Base-by-base conservation (phyloP, 2,888 invertebrate genomes). In the Zaprionus obscuricornis region DNA sequence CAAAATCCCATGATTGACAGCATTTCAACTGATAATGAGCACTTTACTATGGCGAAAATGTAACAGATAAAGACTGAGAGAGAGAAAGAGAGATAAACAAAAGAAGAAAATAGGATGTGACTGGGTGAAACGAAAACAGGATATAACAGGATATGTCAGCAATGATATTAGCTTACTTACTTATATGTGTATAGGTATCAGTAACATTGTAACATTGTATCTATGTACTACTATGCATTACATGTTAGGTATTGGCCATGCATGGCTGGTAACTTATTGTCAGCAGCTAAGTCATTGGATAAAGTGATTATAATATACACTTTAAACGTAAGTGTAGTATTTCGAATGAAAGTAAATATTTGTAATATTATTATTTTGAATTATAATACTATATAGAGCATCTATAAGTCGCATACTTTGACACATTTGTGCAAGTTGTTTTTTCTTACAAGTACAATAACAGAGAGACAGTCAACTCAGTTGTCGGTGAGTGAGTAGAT, bases 11-110 rank as follows among this genome's bases (percentile, higher is more conserved):
- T 83, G 85, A 86, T 85, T 85, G 86, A 85, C 86, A 86, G 73
- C 83, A 83, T 86, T 85, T 83, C 76, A 73, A 62, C 73, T 65
- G 84, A 79, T 83, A 85, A 83, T 82, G 76, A 76, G 81, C 70
- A 69, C 70, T 70, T 75, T 68, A 46, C 66, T 10, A 52, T 27
- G 51, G 46, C 42, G 43, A 31, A 27, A 45, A 31, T 42, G 11
- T 7, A 39, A 33, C 7, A 45, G 29, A 46, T 8, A 34, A 8
- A 2, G 14, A 14, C 8, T 7, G n/a, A 13, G 31, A 14, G n/a
- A 33, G 16, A n/a, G 24, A 40, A 36, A 16, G 31, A 22, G 34
- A 33, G 39, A 14, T 13, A n/a, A 34, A 8, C 29, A 13, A 40
- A 14, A n/a, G n/a, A n/a, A n/a, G n/a, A n/a, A n/a, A 26, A 16